A percentile compares a stretch with the other conserved stretches of the same genome.
phyloP scores from a whole-genome alignment of 2,888 invertebrate genomes.

The Stegophylla sp. region DNA sequence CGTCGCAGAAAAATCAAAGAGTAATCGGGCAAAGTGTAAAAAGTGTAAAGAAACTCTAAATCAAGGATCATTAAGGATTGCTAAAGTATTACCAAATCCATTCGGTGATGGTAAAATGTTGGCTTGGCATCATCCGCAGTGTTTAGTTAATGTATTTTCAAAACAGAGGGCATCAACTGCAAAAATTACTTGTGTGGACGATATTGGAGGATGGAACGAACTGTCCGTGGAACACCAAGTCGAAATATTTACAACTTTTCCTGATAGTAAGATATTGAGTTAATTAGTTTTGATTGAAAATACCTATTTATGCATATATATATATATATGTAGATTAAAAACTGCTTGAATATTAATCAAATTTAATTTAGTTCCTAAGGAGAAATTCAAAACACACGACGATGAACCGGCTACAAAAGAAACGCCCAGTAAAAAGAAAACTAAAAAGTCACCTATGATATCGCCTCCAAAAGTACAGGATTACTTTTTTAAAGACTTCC shows the following conservation, averaged over 20 bases:
- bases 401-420: not conserved
- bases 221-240: conserved; percentile 75
- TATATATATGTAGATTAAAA: not conserved
- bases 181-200: conserved; percentile 78
- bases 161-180: conserved; percentile 83
- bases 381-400: conserved; percentile 43
- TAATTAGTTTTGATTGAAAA: not conserved
- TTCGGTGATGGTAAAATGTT: conserved; percentile 83
- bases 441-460: not conserved
- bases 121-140: conserved; percentile 81
- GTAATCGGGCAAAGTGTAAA: conserved; percentile 82
- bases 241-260: conserved; percentile 67
- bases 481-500: conserved; percentile 72
- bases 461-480: conserved; percentile 4
- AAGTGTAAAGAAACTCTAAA: conserved; percentile 83
- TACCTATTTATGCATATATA: not conserved
- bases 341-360: not conserved
- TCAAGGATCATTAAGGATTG: conserved; percentile 76
- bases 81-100: conserved; percentile 79
- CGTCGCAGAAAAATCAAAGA: conserved; percentile 80
- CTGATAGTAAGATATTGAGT: conserved; percentile 61
- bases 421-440: conserved; percentile 30
- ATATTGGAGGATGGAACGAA: conserved; percentile 78
- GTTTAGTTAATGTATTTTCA: conserved; percentile 79
- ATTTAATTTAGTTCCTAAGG: conserved; percentile 33